Conservation (phyloP, 1,140 invertebrate genomes). For the Lysiphlebus fabarum region DNA sequence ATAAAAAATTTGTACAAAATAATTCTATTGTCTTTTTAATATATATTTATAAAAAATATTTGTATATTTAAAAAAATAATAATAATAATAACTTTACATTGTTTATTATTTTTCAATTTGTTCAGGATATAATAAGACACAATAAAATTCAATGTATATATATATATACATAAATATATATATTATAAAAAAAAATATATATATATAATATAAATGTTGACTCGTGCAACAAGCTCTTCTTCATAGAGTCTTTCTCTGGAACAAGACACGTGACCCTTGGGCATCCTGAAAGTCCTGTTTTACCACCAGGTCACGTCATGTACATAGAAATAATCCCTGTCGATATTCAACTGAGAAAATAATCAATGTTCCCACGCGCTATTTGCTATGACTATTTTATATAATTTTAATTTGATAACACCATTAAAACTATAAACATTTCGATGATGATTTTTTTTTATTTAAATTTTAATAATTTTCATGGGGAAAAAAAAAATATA, state of each 20-base stretch:
- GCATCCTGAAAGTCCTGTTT: constrained; percentile 1
- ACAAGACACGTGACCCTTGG: constrained; percentile 12
- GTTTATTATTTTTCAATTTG: no score
- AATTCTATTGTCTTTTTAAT: no score
- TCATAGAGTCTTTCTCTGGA: neutral
- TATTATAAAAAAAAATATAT: neutral
- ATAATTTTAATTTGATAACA: constrained; percentile 9
- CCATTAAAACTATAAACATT: neutral
- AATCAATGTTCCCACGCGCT: constrained; percentile 20
- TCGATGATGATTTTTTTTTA: no score
- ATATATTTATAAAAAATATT: no score
- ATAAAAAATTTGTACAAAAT: no score
- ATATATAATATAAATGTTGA: constrained; percentile 4
- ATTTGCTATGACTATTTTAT: constrained; percentile 1
- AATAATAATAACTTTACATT: no score
- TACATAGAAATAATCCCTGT: constrained; percentile 20
- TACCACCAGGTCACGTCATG: constrained; percentile 18
- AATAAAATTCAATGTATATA: no score
- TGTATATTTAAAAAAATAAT: no score
- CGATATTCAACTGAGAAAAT: constrained; percentile 17
- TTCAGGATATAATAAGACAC: no score
- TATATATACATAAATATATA: no score
- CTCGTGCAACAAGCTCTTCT: neutral
- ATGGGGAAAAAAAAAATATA: no score
- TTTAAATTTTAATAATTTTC: no score